Conservation (phyloP, 2,888 invertebrate genomes). For the Calliopum simillimum region DNA sequence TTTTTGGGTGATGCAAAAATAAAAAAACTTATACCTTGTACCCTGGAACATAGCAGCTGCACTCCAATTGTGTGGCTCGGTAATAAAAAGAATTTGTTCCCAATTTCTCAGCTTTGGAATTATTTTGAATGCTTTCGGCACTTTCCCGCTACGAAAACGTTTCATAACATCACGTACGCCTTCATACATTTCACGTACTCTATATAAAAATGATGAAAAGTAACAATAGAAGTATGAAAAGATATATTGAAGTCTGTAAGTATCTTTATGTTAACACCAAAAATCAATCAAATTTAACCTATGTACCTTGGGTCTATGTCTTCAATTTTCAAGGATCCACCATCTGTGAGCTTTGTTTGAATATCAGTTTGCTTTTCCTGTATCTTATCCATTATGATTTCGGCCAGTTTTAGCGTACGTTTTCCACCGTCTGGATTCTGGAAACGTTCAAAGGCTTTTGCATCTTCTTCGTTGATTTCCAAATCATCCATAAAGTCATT, state of each 20-base stretch:
- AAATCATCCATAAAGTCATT: conserved; percentile 78
- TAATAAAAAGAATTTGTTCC: conserved; percentile 90
- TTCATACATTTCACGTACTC: conserved; percentile 87
- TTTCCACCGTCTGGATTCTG: conserved; percentile 67
- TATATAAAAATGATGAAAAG: conserved; percentile 46
- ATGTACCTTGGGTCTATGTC: conserved; percentile 82
- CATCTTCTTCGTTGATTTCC: conserved; percentile 88
- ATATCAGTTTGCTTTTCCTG: conserved; percentile 93
- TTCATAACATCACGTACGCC: conserved; percentile 88
- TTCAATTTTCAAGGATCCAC: conserved; percentile 79
- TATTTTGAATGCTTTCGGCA: conserved; percentile 98
- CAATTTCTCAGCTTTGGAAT: conserved; percentile 92
- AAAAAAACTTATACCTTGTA: conserved; percentile 52
- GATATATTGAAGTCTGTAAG: too few species aligned
- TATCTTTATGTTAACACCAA: too few species aligned
- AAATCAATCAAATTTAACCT: conserved; percentile 1
- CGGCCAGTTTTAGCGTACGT: conserved; percentile 82
- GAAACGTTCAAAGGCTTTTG: conserved; percentile 87
- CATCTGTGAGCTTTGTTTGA: conserved; percentile 87
- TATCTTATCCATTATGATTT: conserved; percentile 92
- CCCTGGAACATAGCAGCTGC: conserved; percentile 96
- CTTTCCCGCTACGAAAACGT: conserved; percentile 93
- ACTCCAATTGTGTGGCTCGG: conserved; percentile 95
- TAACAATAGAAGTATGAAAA: too few species aligned
- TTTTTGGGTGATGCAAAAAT: not conserved